Percentiles rank a stretch among this genome's conserved stretches.
Conservation (phyloP, 2,797 vertebrate genomes). For the Masticophis lateralis region DNA sequence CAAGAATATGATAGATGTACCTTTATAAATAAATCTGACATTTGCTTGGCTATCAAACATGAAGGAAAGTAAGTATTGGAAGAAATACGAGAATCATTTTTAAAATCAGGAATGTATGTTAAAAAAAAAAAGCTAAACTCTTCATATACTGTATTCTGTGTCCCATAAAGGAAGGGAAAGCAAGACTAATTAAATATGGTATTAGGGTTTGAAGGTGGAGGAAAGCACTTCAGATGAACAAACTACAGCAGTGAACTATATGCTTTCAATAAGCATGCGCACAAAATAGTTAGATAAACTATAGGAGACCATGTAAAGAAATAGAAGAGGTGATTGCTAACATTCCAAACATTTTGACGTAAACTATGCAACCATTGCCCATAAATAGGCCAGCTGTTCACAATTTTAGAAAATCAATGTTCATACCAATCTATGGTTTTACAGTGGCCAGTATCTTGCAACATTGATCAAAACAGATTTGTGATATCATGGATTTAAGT, state of each 20-base stretch:
- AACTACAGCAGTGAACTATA: slow-evolving; percentile 51
- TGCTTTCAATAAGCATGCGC: slow-evolving; percentile 70
- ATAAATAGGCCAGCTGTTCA: slow-evolving; percentile 87
- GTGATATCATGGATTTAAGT: slow-evolving; percentile 68
- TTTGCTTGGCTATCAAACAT: not conserved
- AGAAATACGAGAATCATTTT: not conserved
- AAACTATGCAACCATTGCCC: slow-evolving; percentile 82
- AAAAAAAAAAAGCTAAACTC: slow-evolving; percentile 49
- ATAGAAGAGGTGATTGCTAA: slow-evolving; percentile 86
- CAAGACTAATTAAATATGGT: not conserved
- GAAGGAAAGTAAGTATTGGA: not conserved
- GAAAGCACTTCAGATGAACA: not conserved
- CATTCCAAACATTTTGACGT: slow-evolving; percentile 90
- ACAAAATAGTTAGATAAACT: slow-evolving; percentile 72
- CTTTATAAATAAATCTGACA: not conserved
- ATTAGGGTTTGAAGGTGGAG: not conserved
- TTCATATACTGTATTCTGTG: slow-evolving; percentile 47
- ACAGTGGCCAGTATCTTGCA: slow-evolving; percentile 67
- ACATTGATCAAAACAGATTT: slow-evolving; percentile 67
- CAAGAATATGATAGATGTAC: not conserved
- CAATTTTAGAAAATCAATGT: slow-evolving; percentile 82
- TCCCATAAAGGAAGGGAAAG: slow-evolving; percentile 58
- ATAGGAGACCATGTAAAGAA: slow-evolving; percentile 79
- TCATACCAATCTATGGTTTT: slow-evolving; percentile 82
- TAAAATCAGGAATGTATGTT: slow-evolving; percentile 49